phyloP scores from a whole-genome alignment of 2,113 vertebrate genomes.

The Antechinus flavipes region DNA sequence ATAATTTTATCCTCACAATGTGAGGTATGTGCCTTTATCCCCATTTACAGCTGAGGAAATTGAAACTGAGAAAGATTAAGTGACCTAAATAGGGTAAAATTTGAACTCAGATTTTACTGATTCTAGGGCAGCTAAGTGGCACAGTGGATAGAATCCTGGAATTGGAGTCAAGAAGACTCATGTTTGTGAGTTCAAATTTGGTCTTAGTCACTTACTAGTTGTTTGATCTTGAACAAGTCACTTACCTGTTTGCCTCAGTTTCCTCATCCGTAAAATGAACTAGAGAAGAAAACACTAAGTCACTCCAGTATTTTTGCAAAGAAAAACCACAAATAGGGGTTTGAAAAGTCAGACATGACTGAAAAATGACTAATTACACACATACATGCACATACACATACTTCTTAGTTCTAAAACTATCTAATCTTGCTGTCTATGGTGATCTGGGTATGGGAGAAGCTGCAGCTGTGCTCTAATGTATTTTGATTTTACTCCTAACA shows the following conservation, averaged over 20 bases:
- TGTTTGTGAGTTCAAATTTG: no score
- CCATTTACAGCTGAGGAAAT: neutral
- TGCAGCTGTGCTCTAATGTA: neutral
- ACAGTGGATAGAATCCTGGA: no score
- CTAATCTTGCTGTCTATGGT: neutral
- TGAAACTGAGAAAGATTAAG: neutral
- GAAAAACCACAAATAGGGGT: neutral
- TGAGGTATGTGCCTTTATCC: neutral
- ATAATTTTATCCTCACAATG: neutral
- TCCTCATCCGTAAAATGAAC: neutral
- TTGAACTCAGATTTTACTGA: neutral
- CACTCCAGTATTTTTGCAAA: neutral
- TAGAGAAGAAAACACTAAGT: neutral
- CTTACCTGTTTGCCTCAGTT: neutral
- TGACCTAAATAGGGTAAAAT: neutral
- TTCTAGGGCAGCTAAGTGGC: no score
- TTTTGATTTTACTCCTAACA: neutral
- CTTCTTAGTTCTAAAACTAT: no score
- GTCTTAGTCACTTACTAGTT: neutral
- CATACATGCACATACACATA: no score
- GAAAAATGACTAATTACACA: no score
- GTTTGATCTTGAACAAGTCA: neutral
- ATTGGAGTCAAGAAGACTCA: no score
- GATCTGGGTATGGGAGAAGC: neutral
- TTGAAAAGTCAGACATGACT: no score